phyloP scores from a whole-genome alignment of 2,113 vertebrate genomes.

The Thalassoma bifasciatum region DNA sequence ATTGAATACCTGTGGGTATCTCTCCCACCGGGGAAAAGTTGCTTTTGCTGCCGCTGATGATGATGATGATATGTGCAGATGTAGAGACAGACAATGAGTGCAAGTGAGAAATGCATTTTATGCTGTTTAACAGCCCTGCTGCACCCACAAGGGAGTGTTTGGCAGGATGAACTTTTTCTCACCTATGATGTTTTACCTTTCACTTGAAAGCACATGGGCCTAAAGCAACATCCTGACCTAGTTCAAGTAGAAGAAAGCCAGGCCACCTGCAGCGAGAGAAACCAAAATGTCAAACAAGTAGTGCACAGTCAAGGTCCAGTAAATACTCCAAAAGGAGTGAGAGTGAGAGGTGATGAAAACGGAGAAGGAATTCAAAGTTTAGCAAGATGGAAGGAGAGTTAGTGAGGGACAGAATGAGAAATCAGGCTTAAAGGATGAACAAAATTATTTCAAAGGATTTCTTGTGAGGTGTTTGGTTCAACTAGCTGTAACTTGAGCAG shows the following conservation, averaged over 20 bases:
- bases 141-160: constrained; percentile 5
- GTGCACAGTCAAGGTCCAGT: constrained; percentile 7
- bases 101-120: constrained; percentile 21
- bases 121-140: constrained; percentile 15
- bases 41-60: constrained; percentile 6
- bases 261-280: constrained; percentile 20
- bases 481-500: background rate
- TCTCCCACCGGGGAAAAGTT: constrained; percentile 3
- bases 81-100: constrained; percentile 11
- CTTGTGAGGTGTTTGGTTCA: constrained; percentile 5
- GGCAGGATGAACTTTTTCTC: constrained; percentile 48
- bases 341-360: constrained; percentile 1
- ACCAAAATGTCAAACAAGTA: constrained; percentile 36
- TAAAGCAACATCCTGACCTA: constrained; percentile 47
- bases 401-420: background rate
- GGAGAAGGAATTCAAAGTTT: background rate
- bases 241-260: constrained; percentile 28
- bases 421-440: background rate
- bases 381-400: constrained; percentile 6
- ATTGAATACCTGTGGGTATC: constrained; percentile 43
- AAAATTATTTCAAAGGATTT: constrained; percentile 14
- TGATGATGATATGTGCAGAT: constrained; percentile 18
- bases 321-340: constrained; percentile 9
- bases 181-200: constrained; percentile 31
- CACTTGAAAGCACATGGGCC: constrained; percentile 24